Base-by-base conservation (phyloP, 2,113 vertebrate species). In the Tympanuchus pallidicinctus region DNA sequence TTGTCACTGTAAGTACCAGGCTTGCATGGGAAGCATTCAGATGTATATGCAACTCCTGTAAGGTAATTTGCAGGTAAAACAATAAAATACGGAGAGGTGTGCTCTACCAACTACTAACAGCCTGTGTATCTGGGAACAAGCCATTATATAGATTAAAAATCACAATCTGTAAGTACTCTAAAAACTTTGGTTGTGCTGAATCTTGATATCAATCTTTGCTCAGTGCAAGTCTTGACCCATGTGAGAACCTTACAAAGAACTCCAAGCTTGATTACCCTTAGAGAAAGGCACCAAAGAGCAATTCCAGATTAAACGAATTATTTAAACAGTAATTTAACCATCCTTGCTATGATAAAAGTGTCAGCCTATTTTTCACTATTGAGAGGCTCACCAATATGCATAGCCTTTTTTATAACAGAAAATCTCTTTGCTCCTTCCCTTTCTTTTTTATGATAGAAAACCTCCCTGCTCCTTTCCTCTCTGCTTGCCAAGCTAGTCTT, bases 1-100 rank as follows among this genome's bases (percentile, higher is more conserved):
- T 91, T 95, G 38, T 94, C 97, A 83, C 98, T 99, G 96, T 98
- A 99, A 1, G 98, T 99, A 17, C 99, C 99, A 1, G 98, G 98
- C 71, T 99, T 99, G 96, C 99, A 99, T 0, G 98, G 98, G 8
- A 99, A 99, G 95, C 99, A 99, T 95, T 99, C 99, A 0, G 99
- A 99, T 0, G 99, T 99, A 89, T 99, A 99, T 0, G 99, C 99
- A 83, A 99, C 99, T 54, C 99, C 99, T 99, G 96, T 10, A 82
- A 80, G 28, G 45, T 21, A 97, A 96, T 16, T 4, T 15, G 54
- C 28, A 54, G 30, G 8, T 69, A 42, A 89, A 87, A 6, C 52
- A 82, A 45, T 72, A 61, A 61, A 74, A 72, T 24, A 47, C 24
- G 70, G 60, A 86, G n/a, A 42, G 20, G 28, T 18, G 48, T 17